Evolutionary conservation across 2,888 invertebrate species (phyloP), one percentile per base, ranked within the genome.

Genomic region (Aricia artaxerxes): DNA sequence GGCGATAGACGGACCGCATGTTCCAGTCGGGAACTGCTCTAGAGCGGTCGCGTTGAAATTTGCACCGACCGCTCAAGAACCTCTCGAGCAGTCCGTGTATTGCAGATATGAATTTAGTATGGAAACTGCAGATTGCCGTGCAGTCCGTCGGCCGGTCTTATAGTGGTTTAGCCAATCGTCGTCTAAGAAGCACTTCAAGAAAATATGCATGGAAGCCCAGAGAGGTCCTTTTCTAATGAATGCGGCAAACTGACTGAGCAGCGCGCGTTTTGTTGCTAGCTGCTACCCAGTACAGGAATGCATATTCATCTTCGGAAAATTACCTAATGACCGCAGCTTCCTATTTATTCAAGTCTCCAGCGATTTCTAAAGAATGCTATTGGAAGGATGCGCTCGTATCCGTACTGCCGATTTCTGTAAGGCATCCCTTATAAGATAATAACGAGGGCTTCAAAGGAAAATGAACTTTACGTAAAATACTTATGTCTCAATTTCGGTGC

Each of bases 361-460:
- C 40, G 69, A 73, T 75, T 79, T 44, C 31, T 77, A 79, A 82
- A 84, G 85, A 84, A 83, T 83, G 81, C 82, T 77, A 82, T 82
- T 83, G 80, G 80, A 82, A 82, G 82, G 84, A 85, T 84, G 81
- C 80, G 76, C 38, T 76, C 73, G 76, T 78, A 81, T 82, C 81
- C 81, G 80, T 79, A 64, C 75, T 76, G 77, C 40, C 80, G 80
- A 84, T 84, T 84, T 83, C 82, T 80, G 83, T 82, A 80, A 40
- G 76, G 76, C 64, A 77, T 64, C 49, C 40, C 61, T 69, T 69
- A 69, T 69, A 69, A 69, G 69, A 69, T 69, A 69, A 69, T 79
- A 60, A 13, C 61, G 53, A 35, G 35, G 35, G n/a, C 35, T 7
- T 3, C 16, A 60, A 31, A 6, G 44, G 35, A 38, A 73, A 60